These are phyloP conservation scores for Notolabrus celidotus DNA, from an alignment of 2,797 vertebrate species.

Conservation along the genomic window DNA sequence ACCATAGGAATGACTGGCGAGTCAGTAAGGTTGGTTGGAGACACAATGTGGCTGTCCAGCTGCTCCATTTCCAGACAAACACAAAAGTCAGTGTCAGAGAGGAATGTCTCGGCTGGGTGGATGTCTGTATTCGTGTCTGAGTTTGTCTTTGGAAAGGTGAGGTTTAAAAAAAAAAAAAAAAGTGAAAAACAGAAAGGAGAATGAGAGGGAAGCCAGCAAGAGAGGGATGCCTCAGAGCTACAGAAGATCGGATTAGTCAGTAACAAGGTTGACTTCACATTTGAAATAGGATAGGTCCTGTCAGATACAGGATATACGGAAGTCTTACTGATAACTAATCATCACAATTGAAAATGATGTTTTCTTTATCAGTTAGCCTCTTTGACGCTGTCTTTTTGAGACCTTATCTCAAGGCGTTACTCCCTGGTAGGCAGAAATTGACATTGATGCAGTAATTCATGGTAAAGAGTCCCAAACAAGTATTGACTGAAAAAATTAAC, in stretches of 20 bases:
- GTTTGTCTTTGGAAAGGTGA: conserved; percentile 51
- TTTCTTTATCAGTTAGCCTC: conserved; percentile 41
- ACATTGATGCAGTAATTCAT: too few species aligned
- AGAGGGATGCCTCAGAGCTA: conserved; percentile 14
- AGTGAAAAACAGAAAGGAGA: too few species aligned
- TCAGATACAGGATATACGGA: conserved; percentile 50
- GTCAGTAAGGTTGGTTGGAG: conserved; percentile 53
- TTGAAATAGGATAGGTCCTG: conserved; percentile 21
- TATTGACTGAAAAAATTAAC: too few species aligned
- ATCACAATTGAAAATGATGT: conserved; percentile 42
- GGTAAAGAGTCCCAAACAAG: too few species aligned
- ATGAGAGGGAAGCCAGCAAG: background rate
- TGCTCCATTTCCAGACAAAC: conserved; percentile 70
- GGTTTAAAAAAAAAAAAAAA: conserved; percentile 14
- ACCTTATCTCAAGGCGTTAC: conserved; percentile 38
- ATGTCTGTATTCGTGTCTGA: conserved; percentile 70
- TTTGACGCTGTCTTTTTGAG: background rate
- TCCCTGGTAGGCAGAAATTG: conserved; percentile 12
- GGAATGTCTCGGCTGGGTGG: conserved; percentile 73
- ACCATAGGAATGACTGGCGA: conserved; percentile 57
- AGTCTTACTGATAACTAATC: conserved; percentile 48
- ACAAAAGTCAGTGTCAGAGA: conserved; percentile 68
- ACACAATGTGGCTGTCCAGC: conserved; percentile 69
- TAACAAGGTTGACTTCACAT: conserved; percentile 32
- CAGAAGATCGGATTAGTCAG: conserved; percentile 18